phyloP scores from a whole-genome alignment of 1,140 invertebrate genomes.

The Popillia japonica region DNA sequence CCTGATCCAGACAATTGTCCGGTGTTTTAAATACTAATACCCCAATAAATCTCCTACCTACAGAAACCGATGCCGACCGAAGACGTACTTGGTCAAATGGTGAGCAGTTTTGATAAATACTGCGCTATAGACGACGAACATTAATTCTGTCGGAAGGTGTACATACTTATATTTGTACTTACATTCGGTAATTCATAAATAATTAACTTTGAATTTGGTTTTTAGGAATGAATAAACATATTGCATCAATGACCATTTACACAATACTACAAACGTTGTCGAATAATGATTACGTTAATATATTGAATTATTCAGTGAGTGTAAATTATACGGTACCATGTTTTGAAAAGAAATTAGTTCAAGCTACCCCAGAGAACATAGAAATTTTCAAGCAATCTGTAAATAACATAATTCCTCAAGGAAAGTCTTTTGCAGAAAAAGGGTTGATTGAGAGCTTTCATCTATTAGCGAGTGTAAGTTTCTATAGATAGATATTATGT shows the following conservation, averaged over 20 bases:
- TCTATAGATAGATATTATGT: too few species aligned
- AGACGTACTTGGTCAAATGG: too few species aligned
- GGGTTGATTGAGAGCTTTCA: slow-evolving; percentile 89
- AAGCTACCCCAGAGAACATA: slow-evolving; percentile 93
- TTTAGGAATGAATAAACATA: slow-evolving; percentile 66
- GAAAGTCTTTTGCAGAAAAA: slow-evolving; percentile 85
- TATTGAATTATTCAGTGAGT: slow-evolving; percentile 78
- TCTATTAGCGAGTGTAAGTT: slow-evolving; percentile 76
- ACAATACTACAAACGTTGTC: slow-evolving; percentile 94
- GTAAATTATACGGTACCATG: slow-evolving; percentile 78
- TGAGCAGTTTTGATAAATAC: too few species aligned
- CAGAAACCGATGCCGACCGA: too few species aligned
- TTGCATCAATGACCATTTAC: slow-evolving; percentile 76
- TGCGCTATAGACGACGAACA: too few species aligned
- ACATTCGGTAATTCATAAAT: too few species aligned
- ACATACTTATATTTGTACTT: too few species aligned
- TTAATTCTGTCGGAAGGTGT: too few species aligned
- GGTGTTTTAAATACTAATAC: too few species aligned
- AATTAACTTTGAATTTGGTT: too few species aligned
- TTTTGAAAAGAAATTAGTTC: slow-evolving; percentile 83
- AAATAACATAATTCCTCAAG: slow-evolving; percentile 72
- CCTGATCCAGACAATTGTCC: too few species aligned
- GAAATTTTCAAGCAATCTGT: slow-evolving; percentile 77
- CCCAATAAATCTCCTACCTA: too few species aligned
- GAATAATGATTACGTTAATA: slow-evolving; percentile 97